Conservation (phyloP, 2,113 vertebrate genomes). For the Nothocercus nigrocapillus region DNA sequence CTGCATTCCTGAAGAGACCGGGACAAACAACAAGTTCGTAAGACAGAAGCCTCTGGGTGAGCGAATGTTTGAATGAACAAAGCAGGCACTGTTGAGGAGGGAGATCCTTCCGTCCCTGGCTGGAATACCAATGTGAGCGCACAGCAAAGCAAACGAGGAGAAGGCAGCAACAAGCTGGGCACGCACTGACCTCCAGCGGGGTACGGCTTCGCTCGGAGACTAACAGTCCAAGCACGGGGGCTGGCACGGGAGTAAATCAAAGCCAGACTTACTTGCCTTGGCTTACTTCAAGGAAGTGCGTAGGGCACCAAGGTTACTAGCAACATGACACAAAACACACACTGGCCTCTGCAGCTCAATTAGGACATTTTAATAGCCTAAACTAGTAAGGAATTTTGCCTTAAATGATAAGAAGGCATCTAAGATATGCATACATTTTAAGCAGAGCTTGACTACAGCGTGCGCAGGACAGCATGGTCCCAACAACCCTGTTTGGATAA, state of each 20-base stretch:
- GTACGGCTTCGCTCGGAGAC: fast-evolving
- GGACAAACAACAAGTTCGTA: slow-evolving; percentile 29
- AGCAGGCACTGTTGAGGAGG: not conserved
- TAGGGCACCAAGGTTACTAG: not conserved
- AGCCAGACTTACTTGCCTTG: fast-evolving
- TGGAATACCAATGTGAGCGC: not conserved
- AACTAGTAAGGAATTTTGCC: not conserved
- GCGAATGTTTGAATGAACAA: not conserved
- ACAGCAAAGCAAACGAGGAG: not conserved
- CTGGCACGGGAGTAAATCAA: fast-evolving
- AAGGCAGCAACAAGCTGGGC: fast-evolving
- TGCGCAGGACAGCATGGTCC: not conserved
- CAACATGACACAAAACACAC: not conserved
- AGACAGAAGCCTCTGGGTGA: not conserved
- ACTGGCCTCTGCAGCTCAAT: not conserved
- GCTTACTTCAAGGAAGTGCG: not conserved
- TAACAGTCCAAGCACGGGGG: fast-evolving
- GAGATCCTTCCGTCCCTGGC: not conserved
- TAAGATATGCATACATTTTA: not conserved
- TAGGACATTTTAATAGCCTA: not conserved
- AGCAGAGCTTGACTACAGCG: not conserved
- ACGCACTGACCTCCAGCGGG: not conserved
- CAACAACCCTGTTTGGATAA: not conserved
- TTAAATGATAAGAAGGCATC: not conserved
- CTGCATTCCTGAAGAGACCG: not conserved